Conservation (phyloP, 2,797 vertebrate species). For the Sebastolobus alascanus region DNA sequence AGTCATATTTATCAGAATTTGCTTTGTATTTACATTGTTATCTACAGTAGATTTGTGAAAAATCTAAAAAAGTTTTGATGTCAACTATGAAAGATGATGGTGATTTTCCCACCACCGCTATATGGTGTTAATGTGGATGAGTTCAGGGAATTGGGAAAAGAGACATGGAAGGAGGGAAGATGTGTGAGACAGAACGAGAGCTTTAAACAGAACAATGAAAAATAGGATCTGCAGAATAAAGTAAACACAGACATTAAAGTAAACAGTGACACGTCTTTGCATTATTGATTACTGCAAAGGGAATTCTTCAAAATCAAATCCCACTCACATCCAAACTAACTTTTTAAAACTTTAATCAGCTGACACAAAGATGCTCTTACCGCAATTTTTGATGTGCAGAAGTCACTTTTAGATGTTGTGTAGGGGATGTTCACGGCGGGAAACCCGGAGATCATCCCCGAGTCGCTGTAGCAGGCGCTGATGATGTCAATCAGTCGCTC, state of each 20-base stretch:
- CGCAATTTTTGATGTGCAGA: slow-evolving; percentile 67
- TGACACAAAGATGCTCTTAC: slow-evolving; percentile 53
- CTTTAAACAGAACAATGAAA: slow-evolving; percentile 23
- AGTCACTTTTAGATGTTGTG: slow-evolving; percentile 66
- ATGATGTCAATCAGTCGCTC: slow-evolving; percentile 88
- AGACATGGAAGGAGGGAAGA: slow-evolving; percentile 9
- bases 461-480: slow-evolving; percentile 88
- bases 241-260: slow-evolving; percentile 46
- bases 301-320: slow-evolving; percentile 31
- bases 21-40: not conserved
- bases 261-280: slow-evolving; percentile 40
- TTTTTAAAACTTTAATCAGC: slow-evolving; percentile 5
- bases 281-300: slow-evolving; percentile 47
- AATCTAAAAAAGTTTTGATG: not conserved
- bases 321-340: not conserved
- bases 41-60: not conserved
- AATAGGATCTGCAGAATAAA: slow-evolving; percentile 25
- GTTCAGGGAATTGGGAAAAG: slow-evolving; percentile 20
- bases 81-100: not conserved
- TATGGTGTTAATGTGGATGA: slow-evolving; percentile 27
- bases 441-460: slow-evolving; percentile 61
- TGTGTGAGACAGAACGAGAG: slow-evolving; percentile 19
- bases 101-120: slow-evolving; percentile 1
- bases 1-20: not conserved
- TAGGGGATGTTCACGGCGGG: slow-evolving; percentile 92